A percentile compares a stretch with the other conserved stretches of the same genome.
Evolutionary conservation across 2,888 invertebrate genomes (phyloP).

Genomic region (Aphidius colemani): DNA sequence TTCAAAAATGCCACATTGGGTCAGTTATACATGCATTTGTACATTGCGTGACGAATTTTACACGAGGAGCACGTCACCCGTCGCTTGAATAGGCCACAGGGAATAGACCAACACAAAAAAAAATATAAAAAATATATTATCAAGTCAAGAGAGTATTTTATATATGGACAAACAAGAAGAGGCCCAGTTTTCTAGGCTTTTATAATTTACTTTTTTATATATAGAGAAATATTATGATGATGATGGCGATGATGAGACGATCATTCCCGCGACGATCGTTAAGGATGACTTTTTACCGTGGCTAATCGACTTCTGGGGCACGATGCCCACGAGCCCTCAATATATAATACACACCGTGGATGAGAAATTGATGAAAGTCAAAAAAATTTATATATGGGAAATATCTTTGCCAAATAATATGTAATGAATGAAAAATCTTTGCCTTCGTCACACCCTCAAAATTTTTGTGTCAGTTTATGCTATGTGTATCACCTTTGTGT

Average conservation of each 20-base stretch:
- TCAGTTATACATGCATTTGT: constrained; percentile 36
- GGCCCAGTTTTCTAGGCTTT: constrained; percentile 13
- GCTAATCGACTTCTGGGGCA: constrained; percentile 31
- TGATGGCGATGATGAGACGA: background rate
- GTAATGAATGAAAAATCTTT: constrained; percentile 26
- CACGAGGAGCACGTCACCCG: constrained; percentile 30
- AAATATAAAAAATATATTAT: constrained; percentile 11
- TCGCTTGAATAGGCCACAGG: constrained; percentile 8
- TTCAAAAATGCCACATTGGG: constrained; percentile 43
- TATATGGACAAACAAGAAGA: too few species aligned
- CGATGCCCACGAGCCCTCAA: constrained; percentile 31
- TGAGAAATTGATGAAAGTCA: constrained; percentile 33
- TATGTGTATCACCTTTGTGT: too few species aligned
- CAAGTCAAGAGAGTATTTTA: too few species aligned
- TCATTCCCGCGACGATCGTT: constrained; percentile 20
- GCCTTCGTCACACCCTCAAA: constrained; percentile 22
- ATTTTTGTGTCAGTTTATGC: constrained; percentile 10
- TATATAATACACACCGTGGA: constrained; percentile 2
- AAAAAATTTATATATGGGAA: constrained; percentile 3
- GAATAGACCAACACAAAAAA: constrained; percentile 5
- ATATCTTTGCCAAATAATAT: background rate
- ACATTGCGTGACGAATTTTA: constrained; percentile 35
- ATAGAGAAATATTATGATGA: background rate
- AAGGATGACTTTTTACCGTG: constrained; percentile 31
- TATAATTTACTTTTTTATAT: constrained; percentile 6